phyloP scores from a whole-genome alignment of 23 tunicate genomes.

The Trididemnum miniatum region DNA sequence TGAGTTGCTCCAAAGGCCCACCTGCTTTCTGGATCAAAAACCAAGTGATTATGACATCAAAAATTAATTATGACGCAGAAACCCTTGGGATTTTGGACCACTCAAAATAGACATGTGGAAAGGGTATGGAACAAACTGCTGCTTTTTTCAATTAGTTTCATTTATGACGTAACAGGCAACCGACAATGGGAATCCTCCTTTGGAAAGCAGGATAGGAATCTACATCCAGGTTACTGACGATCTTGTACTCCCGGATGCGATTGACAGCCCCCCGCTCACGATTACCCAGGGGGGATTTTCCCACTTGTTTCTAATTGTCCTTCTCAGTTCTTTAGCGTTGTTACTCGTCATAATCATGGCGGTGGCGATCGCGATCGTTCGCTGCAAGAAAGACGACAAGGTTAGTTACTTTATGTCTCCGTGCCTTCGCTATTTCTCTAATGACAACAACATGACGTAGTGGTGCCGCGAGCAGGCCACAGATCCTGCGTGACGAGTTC shows the following conservation, averaged over 20 bases:
- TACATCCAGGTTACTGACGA: conserved; percentile 46
- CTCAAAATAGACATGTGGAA: no score
- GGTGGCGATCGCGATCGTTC: neutral
- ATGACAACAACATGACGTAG: no score
- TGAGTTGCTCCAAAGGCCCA: no score
- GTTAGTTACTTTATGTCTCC: conserved; percentile 17
- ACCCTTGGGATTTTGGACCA: no score
- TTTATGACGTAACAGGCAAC: no score
- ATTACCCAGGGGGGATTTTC: neutral
- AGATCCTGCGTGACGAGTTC: no score
- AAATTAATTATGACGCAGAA: no score
- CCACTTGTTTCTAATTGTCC: neutral
- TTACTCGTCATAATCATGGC: neutral
- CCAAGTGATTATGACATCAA: no score
- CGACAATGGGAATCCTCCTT: conserved; percentile 52
- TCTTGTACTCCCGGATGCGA: conserved; percentile 13
- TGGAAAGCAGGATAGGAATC: conserved; percentile 11
- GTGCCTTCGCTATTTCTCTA: neutral
- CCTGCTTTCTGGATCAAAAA: no score
- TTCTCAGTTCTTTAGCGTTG: neutral
- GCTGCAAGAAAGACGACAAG: conserved; percentile 65
- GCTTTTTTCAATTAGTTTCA: no score
- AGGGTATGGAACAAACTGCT: no score
- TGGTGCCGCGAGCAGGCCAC: no score
- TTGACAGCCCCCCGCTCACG: neutral